Conservation (phyloP, 2,797 vertebrate genomes). For the Coregonus suidteri region DNA sequence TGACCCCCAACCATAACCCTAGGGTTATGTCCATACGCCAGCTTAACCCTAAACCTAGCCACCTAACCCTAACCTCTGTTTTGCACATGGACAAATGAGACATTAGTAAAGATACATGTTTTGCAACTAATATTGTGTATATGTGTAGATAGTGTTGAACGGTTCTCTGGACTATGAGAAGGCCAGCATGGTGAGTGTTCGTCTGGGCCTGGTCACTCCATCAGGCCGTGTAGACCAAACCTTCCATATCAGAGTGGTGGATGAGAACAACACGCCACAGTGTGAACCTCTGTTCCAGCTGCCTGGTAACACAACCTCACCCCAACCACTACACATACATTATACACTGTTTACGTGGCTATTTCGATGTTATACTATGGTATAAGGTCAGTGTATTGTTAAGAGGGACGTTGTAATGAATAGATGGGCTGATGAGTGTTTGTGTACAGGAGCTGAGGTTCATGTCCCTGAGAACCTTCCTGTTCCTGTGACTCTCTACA, state of each 20-base stretch:
- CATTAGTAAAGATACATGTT: background rate
- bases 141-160: conserved; percentile 27
- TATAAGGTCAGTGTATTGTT: background rate
- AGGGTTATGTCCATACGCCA: no score
- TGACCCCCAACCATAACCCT: no score
- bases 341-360: background rate
- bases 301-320: conserved; percentile 10
- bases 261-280: conserved; percentile 28
- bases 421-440: background rate
- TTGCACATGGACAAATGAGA: background rate
- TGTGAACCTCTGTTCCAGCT: conserved; percentile 32
- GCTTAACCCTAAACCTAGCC: background rate
- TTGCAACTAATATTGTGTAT: background rate
- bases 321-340: background rate
- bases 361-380: no score
- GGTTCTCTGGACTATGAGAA: conserved; percentile 36
- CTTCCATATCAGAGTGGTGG: conserved; percentile 27
- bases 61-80: background rate
- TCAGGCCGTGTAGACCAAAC: conserved; percentile 15
- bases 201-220: conserved; percentile 21
- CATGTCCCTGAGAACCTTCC: conserved; percentile 32
- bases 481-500: conserved; percentile 26
- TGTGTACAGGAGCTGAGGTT: conserved; percentile 34
- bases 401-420: background rate
- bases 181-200: conserved; percentile 12